Evolutionary conservation across 2,888 invertebrate genomes (phyloP), one percentile per base, ranked within the genome.

Genomic region (Lasioglossum vierecki): DNA sequence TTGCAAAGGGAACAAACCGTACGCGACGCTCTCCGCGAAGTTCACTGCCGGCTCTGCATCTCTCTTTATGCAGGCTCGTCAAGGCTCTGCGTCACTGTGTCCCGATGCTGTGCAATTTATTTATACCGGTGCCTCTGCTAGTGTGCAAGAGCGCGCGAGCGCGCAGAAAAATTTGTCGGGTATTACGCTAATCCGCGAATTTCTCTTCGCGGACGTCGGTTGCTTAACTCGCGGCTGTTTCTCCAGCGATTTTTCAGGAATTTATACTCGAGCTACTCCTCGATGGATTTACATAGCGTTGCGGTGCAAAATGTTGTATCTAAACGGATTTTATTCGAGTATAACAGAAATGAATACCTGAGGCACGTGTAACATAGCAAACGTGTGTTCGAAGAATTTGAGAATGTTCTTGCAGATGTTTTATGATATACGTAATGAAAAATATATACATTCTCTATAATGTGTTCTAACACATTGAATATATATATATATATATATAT

Each of bases 1-100:
- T 83, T 68, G 81, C 66, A 82, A 76, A 83, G 35, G 72, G 39
- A 66, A 44, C 35, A 39, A 68, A 68, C 22, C 30, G 41, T 49
- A 49, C 41, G 49, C 46, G 15, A 71, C 57, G 9, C 39, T 26
- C n/a, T 15, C 11, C 8, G 63, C 63, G 49, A 60, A 49, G 46
- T 80, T 63, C 41, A 74, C 74, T 74, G 73, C 63, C 73, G 63
- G 6, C 46, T 80, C 44, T 26, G n/a, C 41, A 13, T 41, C 39
- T 75, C 18, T 6, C 30, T 39, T 39, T 60, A 46, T 71, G 53
- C 70, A 63, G 22, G 39, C n/a, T 26, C 49, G 35, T 60, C 26
- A 35, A 63, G 41, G 30, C 63, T 35, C 35, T n/a, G 30, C 41
- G 63, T 41, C 63, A 39, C 73, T 66, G n/a, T 39, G 35, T 41